These are phyloP conservation scores for Valencia hispanica DNA, from an alignment of 2,797 vertebrate genomes.

Conservation along the genomic window DNA sequence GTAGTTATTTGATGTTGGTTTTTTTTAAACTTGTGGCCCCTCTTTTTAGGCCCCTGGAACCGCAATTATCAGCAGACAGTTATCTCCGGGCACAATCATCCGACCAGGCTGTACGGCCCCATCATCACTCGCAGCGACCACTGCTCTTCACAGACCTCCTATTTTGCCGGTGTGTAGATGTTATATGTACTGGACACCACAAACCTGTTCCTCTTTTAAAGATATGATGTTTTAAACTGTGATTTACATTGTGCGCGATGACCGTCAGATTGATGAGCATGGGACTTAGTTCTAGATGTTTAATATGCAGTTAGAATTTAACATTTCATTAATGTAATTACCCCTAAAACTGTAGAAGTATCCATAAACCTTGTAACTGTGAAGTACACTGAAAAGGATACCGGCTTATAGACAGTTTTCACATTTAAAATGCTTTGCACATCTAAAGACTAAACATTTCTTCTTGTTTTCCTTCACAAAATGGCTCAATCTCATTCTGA, in stretches of 20 bases:
- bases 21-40: background rate
- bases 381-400: too few species aligned
- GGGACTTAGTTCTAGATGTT: background rate
- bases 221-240: background rate
- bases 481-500: background rate
- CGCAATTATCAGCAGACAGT: conserved; percentile 88
- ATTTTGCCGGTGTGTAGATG: conserved; percentile 82
- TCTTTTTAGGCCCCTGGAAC: conserved; percentile 86
- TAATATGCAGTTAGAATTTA: conserved; percentile 9
- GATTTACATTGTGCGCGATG: background rate
- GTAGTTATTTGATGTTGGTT: background rate
- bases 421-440: background rate
- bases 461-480: background rate
- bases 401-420: background rate
- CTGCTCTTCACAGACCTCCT: conserved; percentile 91
- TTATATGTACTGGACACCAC: background rate
- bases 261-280: background rate
- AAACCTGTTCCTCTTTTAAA: background rate
- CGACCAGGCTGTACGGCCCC: conserved; percentile 89
- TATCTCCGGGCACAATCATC: conserved; percentile 90
- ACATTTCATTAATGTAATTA: background rate
- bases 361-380: background rate
- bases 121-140: conserved; percentile 84
- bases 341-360: background rate
- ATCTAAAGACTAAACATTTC: background rate